Percentiles rank a stretch among this genome's conserved stretches.
phyloP scores from a whole-genome alignment of 2,797 vertebrate genomes.

The Anabas testudineus region DNA sequence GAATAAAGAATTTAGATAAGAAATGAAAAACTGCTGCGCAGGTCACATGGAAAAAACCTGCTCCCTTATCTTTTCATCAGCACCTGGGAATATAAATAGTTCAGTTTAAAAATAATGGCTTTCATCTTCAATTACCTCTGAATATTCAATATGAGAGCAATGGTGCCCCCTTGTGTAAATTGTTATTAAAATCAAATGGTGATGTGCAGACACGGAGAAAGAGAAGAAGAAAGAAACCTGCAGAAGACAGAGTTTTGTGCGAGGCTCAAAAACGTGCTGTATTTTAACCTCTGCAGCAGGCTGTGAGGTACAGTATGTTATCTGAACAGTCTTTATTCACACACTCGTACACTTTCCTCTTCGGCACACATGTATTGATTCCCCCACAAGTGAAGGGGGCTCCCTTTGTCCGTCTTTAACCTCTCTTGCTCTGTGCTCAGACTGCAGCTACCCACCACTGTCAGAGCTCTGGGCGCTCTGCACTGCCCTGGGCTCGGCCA shows the following conservation, averaged over 20 bases:
- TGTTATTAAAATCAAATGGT: slow-evolving; percentile 51
- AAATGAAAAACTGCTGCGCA: slow-evolving; percentile 30
- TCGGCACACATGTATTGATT: slow-evolving; percentile 48
- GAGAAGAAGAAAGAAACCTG: slow-evolving; percentile 26
- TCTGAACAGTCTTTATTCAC: slow-evolving; percentile 46
- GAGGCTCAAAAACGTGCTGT: slow-evolving; percentile 36
- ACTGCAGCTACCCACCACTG: slow-evolving; percentile 71
- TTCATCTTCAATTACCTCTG: slow-evolving; percentile 72
- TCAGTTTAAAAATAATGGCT: slow-evolving; percentile 73
- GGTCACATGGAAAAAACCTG: slow-evolving; percentile 58
- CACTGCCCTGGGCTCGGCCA: slow-evolving; percentile 80
- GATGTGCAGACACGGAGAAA: slow-evolving; percentile 20
- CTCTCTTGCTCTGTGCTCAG: slow-evolving; percentile 13
- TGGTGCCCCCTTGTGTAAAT: slow-evolving; percentile 81
- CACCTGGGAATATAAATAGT: slow-evolving; percentile 74
- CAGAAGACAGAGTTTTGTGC: slow-evolving; percentile 20
- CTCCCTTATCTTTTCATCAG: slow-evolving; percentile 60
- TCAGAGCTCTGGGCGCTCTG: slow-evolving; percentile 76
- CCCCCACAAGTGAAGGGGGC: slow-evolving; percentile 52
- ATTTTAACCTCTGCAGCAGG: slow-evolving; percentile 25
- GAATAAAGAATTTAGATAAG: slow-evolving; percentile 36
- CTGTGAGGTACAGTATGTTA: slow-evolving; percentile 37
- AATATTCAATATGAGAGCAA: slow-evolving; percentile 74
- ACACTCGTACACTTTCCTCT: slow-evolving; percentile 25
- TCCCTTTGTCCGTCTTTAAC: slow-evolving; percentile 32